Evolutionary conservation across 2,797 vertebrate genomes (phyloP), one percentile per base, ranked within the genome.

Genomic region (Pygocentrus nattereri): DNA sequence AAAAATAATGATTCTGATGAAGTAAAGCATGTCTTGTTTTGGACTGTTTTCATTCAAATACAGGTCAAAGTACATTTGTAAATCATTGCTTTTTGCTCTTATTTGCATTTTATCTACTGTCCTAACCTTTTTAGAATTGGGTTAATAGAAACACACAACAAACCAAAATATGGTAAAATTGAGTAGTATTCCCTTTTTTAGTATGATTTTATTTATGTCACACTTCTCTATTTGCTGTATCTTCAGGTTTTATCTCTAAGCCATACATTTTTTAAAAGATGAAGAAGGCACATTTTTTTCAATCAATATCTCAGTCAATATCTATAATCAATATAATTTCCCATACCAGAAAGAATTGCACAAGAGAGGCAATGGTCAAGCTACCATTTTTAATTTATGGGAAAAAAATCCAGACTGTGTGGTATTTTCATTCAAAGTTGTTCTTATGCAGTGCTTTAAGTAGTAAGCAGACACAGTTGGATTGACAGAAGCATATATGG

Each of bases 401-500:
- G 18, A 38, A 11, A 18, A 67, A 10, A 21, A 0, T 8, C 27
- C 27, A n/a, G 21, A 3, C n/a, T 3, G 5, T 69, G 8, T 23
- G 10, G 11, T 68, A 41, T 23, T 68, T n/a, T 10, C 11, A 41
- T 4, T 21, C 4, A 15, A 8, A 21, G 19, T 34, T n/a, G 5
- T 23, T 47, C 38, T 8, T 65, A 34, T 18, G 13, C 62, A 21
- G 19, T 21, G 30, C 2, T 21, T 47, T 44, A 56, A 44, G 54
- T 34, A 64, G n/a, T 62, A 44, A 30, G 19, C 11, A 54, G 23
- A 72, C 61, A 30, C 5, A 23, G 25, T 12, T 58, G 19, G 52
- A 47, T 12, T 54, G 50, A 72, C 50, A 72, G 49, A 34, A 54
- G 50, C 19, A 21, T 72, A 34, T 18, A 69, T 47, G 65, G 69